Evolutionary conservation across 1,140 invertebrate genomes (phyloP), one percentile per base, ranked within the genome.

Genomic region (Drosophila nannoptera): DNA sequence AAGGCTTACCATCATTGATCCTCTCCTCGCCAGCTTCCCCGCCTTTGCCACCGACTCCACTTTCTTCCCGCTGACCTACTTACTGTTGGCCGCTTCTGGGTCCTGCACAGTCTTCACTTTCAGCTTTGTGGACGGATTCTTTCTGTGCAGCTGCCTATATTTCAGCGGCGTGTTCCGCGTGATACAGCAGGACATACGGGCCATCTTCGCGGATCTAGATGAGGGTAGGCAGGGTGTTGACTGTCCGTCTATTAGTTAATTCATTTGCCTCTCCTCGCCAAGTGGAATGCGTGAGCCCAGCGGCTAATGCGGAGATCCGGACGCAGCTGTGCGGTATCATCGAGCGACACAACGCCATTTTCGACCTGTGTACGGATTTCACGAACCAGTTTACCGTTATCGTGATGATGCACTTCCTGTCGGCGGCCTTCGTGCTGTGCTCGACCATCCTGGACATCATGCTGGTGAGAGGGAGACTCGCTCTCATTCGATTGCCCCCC

Each of bases 341-440:
- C 22, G 66, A 75, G 45, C 74, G 86, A 14, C 88, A 89, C 69
- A 88, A 89, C 78, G 73, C 82, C 52, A 82, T 88, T 75, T 87
- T 89, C 74, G 88, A 89, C 80, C 75, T 88, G 56, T 87, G 88
- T 67, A 69, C 77, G 43, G 82, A 87, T 55, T 75, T 88, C 61
- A 75, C 78, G 42, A 61, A 58, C 49, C 77, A 78, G 72, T 87
- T 87, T 56, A 75, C 73, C 60, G 72, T 87, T 73, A 89, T 89
- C 69, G 77, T 89, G 66, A 64, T 89, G 77, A 86, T 89, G 81
- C 87, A 89, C 75, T 89, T 89, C 69, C 77, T 89, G 43, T 89
- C 75, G 42, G 84, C 87, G 53, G 84, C 87, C 38, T 72, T 88
- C 46, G 83, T 88, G 36, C 73, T 89, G 14, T 89, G 87, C 66